Percentiles rank a stretch among this genome's conserved stretches.
These are phyloP conservation scores for Lasioglossum malachurum DNA, from an alignment of 2,888 invertebrate genomes.

Conservation along the genomic window DNA sequence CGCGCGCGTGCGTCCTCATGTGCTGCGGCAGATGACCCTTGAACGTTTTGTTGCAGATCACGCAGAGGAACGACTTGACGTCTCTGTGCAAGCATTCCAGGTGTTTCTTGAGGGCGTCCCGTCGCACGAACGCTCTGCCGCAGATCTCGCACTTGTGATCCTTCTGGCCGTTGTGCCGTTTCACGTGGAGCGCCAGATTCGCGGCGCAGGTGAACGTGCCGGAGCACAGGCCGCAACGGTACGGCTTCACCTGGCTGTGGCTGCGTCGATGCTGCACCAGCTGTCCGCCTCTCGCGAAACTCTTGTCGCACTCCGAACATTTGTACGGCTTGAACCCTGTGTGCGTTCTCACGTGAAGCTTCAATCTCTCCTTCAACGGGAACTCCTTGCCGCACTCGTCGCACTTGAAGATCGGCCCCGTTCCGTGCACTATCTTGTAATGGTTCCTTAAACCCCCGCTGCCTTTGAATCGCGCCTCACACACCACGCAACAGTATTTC, in stretches of 20 bases:
- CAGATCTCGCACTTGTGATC: conserved; percentile 93
- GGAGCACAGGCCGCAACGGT: conserved; percentile 90
- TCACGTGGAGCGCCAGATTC: conserved; percentile 85
- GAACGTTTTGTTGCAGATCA: conserved; percentile 92
- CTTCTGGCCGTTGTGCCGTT: conserved; percentile 90
- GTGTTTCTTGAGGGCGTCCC: conserved; percentile 91
- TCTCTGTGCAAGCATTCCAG: conserved; percentile 91
- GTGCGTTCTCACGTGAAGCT: conserved; percentile 91
- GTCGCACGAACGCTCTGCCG: conserved; percentile 91
- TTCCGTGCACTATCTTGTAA: conserved; percentile 81
- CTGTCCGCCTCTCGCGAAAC: conserved; percentile 91
- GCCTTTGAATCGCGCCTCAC: conserved; percentile 81
- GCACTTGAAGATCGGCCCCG: conserved; percentile 88
- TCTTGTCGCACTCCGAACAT: conserved; percentile 88
- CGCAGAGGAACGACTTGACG: conserved; percentile 91
- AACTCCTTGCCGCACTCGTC: conserved; percentile 91
- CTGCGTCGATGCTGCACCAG: conserved; percentile 91
- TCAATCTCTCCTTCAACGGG: conserved; percentile 90
- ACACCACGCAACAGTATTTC: conserved; percentile 80
- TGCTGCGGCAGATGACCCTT: conserved; percentile 94
- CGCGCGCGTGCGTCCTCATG: conserved; percentile 92
- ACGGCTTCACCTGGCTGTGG: conserved; percentile 91
- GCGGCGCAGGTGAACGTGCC: conserved; percentile 88
- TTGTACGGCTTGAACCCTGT: conserved; percentile 90
- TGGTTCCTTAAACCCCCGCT: conserved; percentile 83